A percentile compares a stretch with the other conserved stretches of the same genome.
These are phyloP conservation scores for Ladona fulva DNA, from an alignment of 1,140 invertebrate genomes.

Conservation along the genomic window DNA sequence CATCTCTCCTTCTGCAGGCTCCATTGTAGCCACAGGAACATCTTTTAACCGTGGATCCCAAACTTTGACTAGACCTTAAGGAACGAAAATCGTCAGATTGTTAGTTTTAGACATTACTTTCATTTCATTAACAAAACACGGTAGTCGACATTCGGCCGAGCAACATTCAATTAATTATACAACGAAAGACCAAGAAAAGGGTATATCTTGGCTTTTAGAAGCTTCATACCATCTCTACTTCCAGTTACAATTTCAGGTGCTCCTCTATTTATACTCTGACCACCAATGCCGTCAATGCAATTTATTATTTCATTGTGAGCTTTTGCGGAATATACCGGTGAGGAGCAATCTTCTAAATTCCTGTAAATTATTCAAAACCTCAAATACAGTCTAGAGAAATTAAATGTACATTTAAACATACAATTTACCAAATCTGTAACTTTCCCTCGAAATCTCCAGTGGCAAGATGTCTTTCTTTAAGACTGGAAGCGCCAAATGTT, in stretches of 20 bases:
- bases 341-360: slow-evolving; percentile 66
- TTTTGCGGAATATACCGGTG: slow-evolving; percentile 69
- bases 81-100: too few relatives aligned
- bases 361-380: slow-evolving; percentile 39
- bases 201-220: too few relatives aligned
- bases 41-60: slow-evolving; percentile 76
- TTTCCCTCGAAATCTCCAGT: slow-evolving; percentile 87
- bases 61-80: slow-evolving; percentile 81
- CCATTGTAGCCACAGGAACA: slow-evolving; percentile 79
- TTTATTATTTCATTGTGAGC: slow-evolving; percentile 87
- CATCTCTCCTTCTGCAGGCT: slow-evolving; percentile 52
- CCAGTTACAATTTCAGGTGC: slow-evolving; percentile 92
- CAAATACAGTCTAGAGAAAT: background rate
- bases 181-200: too few relatives aligned
- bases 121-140: too few relatives aligned
- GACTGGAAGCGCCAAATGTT: slow-evolving; percentile 78
- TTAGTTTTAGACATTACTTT: too few relatives aligned
- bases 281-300: slow-evolving; percentile 86
- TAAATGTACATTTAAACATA: too few relatives aligned
- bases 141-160: too few relatives aligned
- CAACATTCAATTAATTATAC: too few relatives aligned
- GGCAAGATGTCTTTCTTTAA: slow-evolving; percentile 70
- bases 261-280: slow-evolving; percentile 68
- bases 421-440: slow-evolving; percentile 65
- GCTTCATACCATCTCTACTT: slow-evolving; percentile 69